Percentiles rank a stretch among this genome's conserved stretches.
phyloP scores from a whole-genome alignment of 2,888 invertebrate species.

The Zelleria hepariella region DNA sequence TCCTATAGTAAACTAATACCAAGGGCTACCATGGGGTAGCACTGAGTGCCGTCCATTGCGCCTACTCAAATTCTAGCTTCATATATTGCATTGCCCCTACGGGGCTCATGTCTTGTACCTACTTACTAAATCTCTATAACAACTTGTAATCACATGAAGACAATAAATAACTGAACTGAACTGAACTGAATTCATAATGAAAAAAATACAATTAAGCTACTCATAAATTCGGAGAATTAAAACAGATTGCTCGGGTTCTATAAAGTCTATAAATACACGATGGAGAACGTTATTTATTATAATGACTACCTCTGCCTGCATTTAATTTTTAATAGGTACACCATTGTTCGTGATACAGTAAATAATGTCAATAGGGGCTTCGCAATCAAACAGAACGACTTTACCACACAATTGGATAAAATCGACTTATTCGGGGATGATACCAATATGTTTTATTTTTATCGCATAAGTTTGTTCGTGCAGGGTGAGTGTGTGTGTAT shows the following conservation, averaged over 20 bases:
- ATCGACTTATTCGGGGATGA: not conserved
- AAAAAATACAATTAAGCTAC: slow-evolving; percentile 23
- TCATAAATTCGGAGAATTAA: not conserved
- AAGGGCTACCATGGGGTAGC: too few species aligned
- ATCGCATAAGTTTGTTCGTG: slow-evolving; percentile 2
- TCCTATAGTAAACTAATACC: too few species aligned
- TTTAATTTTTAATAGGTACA: not conserved
- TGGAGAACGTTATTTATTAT: not conserved
- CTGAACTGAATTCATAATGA: slow-evolving; percentile 31
- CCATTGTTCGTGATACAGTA: not conserved
- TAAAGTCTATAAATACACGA: not conserved
- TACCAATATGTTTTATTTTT: not conserved
- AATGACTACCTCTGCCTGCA: not conserved
- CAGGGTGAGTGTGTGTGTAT: slow-evolving; percentile 9
- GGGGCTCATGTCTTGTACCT: too few species aligned
- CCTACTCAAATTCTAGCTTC: too few species aligned
- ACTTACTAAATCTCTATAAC: too few species aligned
- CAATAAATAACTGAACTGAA: too few species aligned
- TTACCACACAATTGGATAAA: not conserved
- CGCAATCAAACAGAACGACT: not conserved
- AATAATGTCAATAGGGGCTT: not conserved
- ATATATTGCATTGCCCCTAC: too few species aligned
- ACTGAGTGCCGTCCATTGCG: too few species aligned
- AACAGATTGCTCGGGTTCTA: not conserved
- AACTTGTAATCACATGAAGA: too few species aligned